Evolutionary conservation across 1,140 invertebrate species (phyloP).

Genomic region (Phenacoccus solenopsis): DNA sequence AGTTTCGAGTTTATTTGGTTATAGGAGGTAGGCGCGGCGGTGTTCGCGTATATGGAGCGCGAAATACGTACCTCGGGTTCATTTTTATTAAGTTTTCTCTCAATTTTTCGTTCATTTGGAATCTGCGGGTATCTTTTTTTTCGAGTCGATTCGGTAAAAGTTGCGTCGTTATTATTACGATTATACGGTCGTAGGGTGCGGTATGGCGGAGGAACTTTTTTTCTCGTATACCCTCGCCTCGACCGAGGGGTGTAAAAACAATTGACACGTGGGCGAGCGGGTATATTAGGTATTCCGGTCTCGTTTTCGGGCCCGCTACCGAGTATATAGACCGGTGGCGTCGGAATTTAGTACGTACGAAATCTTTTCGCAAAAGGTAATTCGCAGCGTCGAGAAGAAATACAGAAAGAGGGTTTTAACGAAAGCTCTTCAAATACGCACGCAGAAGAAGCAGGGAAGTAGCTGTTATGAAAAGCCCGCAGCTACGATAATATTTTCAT

Average conservation of each 20-base stretch:
- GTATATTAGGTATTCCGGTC: not conserved
- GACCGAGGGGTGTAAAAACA: not conserved
- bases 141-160: not conserved
- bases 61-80: too few relatives aligned
- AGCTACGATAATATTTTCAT: not conserved
- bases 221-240: not conserved
- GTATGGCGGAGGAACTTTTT: not conserved
- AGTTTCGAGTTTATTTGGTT: too few relatives aligned
- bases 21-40: too few relatives aligned
- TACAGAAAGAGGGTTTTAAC: not conserved
- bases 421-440: not conserved
- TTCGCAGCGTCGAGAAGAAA: not conserved
- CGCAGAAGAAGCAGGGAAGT: not conserved
- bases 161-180: not conserved
- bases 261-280: not conserved
- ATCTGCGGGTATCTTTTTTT: not conserved
- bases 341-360: conserved; percentile 4
- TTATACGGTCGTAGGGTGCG: not conserved
- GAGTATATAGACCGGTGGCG: not conserved
- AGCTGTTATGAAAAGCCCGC: not conserved
- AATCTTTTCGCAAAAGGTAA: not conserved
- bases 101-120: too few relatives aligned
- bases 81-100: too few relatives aligned
- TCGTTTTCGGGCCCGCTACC: not conserved
- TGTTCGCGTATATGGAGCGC: too few relatives aligned